A percentile compares a stretch with the other conserved stretches of the same genome.
Conservation (phyloP, 2,797 vertebrate species). For the Peromyscus melanophrys region DNA sequence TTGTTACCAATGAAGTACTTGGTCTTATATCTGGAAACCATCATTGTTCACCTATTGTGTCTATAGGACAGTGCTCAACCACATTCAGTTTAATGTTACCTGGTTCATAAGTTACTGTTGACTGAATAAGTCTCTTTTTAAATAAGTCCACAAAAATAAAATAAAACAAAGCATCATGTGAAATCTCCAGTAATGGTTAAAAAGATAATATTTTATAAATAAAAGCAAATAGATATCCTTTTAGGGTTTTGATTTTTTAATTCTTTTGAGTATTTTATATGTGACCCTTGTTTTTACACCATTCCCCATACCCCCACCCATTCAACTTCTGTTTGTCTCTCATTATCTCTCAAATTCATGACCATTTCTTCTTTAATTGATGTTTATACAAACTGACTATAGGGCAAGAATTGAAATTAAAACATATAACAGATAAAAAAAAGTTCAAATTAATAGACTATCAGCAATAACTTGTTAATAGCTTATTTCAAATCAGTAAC, state of each 20-base stretch:
- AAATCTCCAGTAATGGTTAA: background rate
- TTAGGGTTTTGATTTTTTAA: background rate
- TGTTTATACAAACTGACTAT: background rate
- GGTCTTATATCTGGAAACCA: background rate
- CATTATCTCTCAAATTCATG: background rate
- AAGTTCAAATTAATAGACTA: background rate
- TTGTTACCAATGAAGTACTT: background rate
- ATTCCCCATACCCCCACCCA: background rate
- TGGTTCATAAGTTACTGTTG: background rate
- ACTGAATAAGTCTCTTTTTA: background rate
- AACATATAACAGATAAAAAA: background rate
- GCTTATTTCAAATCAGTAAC: background rate
- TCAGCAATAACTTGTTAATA: background rate
- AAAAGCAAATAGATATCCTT: background rate
- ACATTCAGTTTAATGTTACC: background rate
- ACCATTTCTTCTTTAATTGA: background rate
- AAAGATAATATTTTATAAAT: background rate
- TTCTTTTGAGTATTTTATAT: background rate
- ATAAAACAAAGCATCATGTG: background rate
- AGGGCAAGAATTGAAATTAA: background rate
- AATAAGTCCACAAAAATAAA: background rate
- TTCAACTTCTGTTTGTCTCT: background rate
- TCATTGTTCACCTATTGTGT: background rate
- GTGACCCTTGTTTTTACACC: background rate
- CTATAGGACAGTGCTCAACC: background rate